These are phyloP conservation scores for Cotesia vestalis DNA, from an alignment of 1,140 invertebrate species.

Conservation along the genomic window DNA sequence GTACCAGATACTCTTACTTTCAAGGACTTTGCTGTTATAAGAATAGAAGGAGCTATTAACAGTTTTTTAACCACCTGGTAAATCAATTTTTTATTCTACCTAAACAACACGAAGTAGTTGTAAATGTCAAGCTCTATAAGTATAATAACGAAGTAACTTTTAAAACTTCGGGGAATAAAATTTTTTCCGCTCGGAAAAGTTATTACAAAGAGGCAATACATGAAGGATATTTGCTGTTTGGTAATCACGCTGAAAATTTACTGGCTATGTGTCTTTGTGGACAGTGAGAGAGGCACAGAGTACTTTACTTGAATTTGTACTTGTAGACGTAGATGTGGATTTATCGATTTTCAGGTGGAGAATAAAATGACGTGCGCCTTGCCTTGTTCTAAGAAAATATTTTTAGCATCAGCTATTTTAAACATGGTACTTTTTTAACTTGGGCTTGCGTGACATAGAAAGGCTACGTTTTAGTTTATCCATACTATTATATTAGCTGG, in stretches of 20 bases:
- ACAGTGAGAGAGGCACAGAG: too few species aligned
- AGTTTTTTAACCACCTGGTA: too few species aligned
- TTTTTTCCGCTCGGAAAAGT: too few species aligned
- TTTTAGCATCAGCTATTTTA: slow-evolving; percentile 18
- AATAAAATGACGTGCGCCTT: slow-evolving; percentile 5
- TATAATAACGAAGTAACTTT: too few species aligned
- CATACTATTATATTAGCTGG: neutral
- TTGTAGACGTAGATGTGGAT: neutral
- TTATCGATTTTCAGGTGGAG: slow-evolving; percentile 19
- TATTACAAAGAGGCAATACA: too few species aligned
- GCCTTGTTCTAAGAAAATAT: slow-evolving; percentile 16
- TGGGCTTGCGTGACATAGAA: slow-evolving; percentile 2
- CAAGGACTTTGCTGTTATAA: too few species aligned
- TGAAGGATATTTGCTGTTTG: neutral
- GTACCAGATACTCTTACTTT: too few species aligned
- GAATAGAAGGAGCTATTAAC: too few species aligned
- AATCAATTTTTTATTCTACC: too few species aligned
- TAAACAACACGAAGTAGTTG: too few species aligned
- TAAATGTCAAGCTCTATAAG: too few species aligned
- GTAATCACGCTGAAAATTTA: neutral
- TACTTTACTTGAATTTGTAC: neutral
- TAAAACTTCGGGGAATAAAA: too few species aligned
- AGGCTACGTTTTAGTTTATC: neutral
- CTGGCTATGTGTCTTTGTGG: neutral
- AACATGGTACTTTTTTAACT: slow-evolving; percentile 7